These are phyloP conservation scores for Sorex araneus DNA, from an alignment of 2,113 vertebrate genomes.

Conservation along the genomic window DNA sequence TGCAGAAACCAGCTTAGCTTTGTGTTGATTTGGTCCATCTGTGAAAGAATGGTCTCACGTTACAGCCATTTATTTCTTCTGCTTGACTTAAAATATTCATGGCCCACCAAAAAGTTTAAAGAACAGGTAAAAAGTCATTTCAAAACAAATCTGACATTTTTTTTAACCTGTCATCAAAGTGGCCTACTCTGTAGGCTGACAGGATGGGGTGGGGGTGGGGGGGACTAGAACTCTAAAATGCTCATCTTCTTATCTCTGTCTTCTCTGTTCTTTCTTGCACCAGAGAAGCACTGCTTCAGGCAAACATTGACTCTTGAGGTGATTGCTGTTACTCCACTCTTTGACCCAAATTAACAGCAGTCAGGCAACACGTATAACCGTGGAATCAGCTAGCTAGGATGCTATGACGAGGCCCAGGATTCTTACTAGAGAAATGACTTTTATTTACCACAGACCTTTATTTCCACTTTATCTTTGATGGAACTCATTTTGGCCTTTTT, in stretches of 20 bases:
- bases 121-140: neutral
- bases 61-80: neutral
- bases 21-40: neutral
- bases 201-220: too few species aligned
- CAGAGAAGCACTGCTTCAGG: neutral
- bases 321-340: neutral
- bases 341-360: neutral
- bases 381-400: neutral
- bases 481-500: neutral
- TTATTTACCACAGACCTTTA: slow-evolving; percentile 50
- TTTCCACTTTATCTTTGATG: slow-evolving; percentile 1
- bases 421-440: neutral
- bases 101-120: neutral
- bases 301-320: accelerated
- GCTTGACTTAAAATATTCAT: neutral
- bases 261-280: neutral
- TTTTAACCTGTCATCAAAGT: neutral
- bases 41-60: neutral
- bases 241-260: neutral
- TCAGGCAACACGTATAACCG: neutral
- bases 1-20: neutral
- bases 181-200: neutral
- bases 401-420: neutral
- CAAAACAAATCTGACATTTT: neutral
- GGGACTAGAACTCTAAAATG: neutral